These are phyloP conservation scores for Gracilinanus agilis DNA, from an alignment of 2,113 vertebrate genomes.

Conservation along the genomic window DNA sequence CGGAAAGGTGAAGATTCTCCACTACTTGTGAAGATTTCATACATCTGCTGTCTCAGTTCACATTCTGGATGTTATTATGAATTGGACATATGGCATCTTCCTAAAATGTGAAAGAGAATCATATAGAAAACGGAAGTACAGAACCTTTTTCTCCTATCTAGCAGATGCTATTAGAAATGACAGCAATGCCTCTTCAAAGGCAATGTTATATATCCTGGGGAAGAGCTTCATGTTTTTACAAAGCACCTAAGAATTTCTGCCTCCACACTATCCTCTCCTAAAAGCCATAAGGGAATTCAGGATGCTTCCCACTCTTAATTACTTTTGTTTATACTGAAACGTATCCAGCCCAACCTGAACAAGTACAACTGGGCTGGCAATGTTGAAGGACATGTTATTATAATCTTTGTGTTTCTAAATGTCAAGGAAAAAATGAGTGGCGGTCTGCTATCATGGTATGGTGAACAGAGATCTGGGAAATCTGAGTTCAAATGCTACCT, in stretches of 20 bases:
- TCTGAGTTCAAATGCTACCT: neutral
- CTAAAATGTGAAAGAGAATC: constrained; percentile 57
- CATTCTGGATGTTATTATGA: constrained; percentile 31
- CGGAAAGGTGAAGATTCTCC: neutral
- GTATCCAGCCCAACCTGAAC: neutral
- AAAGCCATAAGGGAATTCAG: neutral
- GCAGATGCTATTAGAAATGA: constrained; percentile 10
- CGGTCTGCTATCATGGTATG: neutral
- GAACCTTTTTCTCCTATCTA: constrained; percentile 17
- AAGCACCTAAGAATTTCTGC: neutral
- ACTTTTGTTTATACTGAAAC: neutral
- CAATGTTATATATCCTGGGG: neutral
- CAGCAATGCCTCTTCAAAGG: neutral
- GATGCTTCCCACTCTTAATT: neutral
- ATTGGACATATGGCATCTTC: constrained; percentile 13
- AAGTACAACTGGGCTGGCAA: neutral
- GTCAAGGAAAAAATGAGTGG: neutral
- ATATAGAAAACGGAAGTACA: constrained; percentile 1
- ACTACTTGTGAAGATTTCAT: neutral
- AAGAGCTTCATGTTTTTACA: neutral
- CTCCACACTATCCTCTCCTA: neutral
- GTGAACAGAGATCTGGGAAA: neutral
- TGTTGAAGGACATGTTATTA: neutral
- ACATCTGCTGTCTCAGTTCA: constrained; percentile 44
- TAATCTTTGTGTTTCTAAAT: neutral